Conservation (phyloP, 2,888 invertebrate genomes). For the Mamestra brassicae region DNA sequence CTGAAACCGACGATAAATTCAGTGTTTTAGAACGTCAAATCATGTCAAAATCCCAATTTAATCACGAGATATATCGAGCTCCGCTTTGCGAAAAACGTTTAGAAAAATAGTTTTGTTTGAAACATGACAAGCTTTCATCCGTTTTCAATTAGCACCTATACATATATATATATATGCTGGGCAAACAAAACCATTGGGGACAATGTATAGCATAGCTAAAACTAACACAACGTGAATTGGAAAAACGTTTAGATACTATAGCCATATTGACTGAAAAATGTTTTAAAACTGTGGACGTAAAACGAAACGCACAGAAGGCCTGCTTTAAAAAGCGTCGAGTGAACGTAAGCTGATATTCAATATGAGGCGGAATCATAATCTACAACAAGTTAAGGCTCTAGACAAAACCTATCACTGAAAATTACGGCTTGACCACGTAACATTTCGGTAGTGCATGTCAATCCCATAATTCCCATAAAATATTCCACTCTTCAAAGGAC, state of each 20-base stretch:
- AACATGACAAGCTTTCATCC: not conserved
- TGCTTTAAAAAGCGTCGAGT: not conserved
- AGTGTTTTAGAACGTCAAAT: not conserved
- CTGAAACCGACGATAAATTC: not conserved
- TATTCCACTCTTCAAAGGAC: too few species aligned
- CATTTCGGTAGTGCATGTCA: too few species aligned
- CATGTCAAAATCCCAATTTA: not conserved
- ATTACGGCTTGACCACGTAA: too few species aligned
- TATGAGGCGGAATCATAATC: not conserved
- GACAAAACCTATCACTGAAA: too few species aligned
- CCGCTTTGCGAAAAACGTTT: not conserved
- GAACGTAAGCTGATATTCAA: not conserved
- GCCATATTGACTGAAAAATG: slow-evolving; percentile 25
- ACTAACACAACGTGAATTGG: slow-evolving; percentile 49
- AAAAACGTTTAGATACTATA: slow-evolving; percentile 47
- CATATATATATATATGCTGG: not conserved
- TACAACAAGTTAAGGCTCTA: not conserved
- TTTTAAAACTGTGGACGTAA: not conserved
- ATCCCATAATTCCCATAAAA: too few species aligned
- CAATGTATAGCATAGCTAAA: slow-evolving; percentile 24
- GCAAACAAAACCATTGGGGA: slow-evolving; percentile 4
- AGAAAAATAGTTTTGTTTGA: slow-evolving; percentile 3
- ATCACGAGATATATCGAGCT: not conserved
- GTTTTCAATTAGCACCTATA: not conserved
- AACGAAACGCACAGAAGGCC: slow-evolving; percentile 29